Evolutionary conservation across 2,113 vertebrate species (phyloP).

Genomic region (Taxidea taxus): DNA sequence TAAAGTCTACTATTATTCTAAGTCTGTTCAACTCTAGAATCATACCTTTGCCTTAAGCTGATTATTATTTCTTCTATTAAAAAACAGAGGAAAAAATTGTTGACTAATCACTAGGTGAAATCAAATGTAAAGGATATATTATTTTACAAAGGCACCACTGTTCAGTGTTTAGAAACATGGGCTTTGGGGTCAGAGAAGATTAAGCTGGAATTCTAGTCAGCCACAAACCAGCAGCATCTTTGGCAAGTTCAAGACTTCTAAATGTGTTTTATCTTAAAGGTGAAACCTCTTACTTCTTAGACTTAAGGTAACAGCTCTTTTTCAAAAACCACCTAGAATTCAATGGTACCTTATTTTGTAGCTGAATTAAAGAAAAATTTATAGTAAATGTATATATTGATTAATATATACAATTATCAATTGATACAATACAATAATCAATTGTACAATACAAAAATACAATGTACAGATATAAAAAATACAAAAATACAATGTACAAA

Average conservation of each 20-base stretch:
- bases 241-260: neutral
- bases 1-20: neutral
- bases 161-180: neutral
- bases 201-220: neutral
- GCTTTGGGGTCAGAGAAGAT: neutral
- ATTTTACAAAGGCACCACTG: neutral
- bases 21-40: neutral
- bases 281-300: neutral
- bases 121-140: neutral
- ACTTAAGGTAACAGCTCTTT: conserved; percentile 30
- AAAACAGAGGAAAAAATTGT: neutral
- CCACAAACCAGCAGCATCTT: neutral
- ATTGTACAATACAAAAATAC: too few species aligned
- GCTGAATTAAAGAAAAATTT: neutral
- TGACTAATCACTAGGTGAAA: neutral
- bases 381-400: neutral
- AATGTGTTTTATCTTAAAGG: conserved; percentile 27
- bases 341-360: neutral
- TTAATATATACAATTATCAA: too few species aligned
- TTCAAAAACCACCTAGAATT: conserved; percentile 31
- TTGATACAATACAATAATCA: too few species aligned
- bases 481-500: too few species aligned
- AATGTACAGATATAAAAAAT: too few species aligned
- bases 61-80: neutral
- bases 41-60: neutral